Evolutionary conservation across 37 sponge, comb jelly and placozoan genomes (phyloP).

Genomic region (Aplysina aerophoba): DNA sequence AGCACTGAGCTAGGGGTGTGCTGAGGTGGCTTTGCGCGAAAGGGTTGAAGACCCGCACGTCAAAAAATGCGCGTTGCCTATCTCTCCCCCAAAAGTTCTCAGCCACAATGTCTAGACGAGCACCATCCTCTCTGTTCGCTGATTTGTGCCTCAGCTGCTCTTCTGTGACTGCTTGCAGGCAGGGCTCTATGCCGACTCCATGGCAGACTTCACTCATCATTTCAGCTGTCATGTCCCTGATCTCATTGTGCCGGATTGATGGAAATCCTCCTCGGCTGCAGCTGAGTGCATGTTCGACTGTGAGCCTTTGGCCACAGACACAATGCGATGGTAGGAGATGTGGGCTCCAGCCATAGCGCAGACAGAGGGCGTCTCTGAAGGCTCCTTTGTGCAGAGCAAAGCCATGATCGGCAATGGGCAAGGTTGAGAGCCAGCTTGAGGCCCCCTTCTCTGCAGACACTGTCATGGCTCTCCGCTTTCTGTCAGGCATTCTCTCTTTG

Average conservation of each 20-base stretch:
- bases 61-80: conserved; percentile 29
- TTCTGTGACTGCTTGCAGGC: conserved; percentile 40
- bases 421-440: conserved; percentile 16
- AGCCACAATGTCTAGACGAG: conserved; percentile 34
- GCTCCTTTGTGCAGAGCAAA: conserved; percentile 43
- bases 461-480: not conserved
- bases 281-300: conserved; percentile 36
- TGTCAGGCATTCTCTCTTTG: not conserved
- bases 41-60: conserved; percentile 41
- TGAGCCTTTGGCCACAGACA: conserved; percentile 28
- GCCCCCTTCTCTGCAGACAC: conserved; percentile 30
- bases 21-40: too few species aligned
- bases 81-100: conserved; percentile 38
- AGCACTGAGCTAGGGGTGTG: too few species aligned
- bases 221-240: conserved; percentile 44
- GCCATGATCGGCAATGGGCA: conserved; percentile 37
- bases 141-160: not conserved
- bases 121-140: conserved; percentile 28
- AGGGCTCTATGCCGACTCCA: conserved; percentile 11
- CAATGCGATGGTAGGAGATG: conserved; percentile 12
- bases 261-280: conserved; percentile 47
- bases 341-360: conserved; percentile 38
- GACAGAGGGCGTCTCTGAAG: conserved; percentile 40
- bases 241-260: conserved; percentile 50
- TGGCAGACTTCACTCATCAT: conserved; percentile 34